A percentile compares a stretch with the other conserved stretches of the same genome.
These are phyloP conservation scores for Lepidurus couesii DNA, from an alignment of 1,140 invertebrate species.

Conservation along the genomic window DNA sequence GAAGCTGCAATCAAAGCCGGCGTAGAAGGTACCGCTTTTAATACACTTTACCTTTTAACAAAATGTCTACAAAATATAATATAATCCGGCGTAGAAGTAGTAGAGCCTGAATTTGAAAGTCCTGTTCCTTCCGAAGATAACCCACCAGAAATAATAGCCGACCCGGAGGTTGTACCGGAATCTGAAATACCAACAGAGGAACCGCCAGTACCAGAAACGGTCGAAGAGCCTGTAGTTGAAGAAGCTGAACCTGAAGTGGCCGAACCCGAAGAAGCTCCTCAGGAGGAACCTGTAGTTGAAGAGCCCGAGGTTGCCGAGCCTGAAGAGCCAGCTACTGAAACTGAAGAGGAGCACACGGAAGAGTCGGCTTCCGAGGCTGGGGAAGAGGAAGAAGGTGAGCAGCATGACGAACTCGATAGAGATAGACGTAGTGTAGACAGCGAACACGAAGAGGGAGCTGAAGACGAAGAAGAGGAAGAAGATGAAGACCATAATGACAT, in stretches of 20 bases:
- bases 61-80: background rate
- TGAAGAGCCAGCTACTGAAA: constrained; percentile 44
- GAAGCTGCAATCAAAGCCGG: constrained; percentile 35
- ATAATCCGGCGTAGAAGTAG: background rate
- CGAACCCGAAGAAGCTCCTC: constrained; percentile 25
- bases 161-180: constrained; percentile 45
- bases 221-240: constrained; percentile 38
- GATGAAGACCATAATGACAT: constrained; percentile 40
- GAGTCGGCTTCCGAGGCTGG: constrained; percentile 38
- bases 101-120: background rate
- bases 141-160: background rate
- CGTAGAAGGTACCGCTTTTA: background rate
- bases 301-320: constrained; percentile 36
- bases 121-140: background rate
- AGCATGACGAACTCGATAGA: background rate
- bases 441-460: constrained; percentile 31
- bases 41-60: background rate
- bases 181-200: constrained; percentile 52
- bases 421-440: constrained; percentile 23
- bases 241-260: constrained; percentile 40
- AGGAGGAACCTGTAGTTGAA: constrained; percentile 33
- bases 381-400: constrained; percentile 28
- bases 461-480: constrained; percentile 39
- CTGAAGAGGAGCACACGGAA: constrained; percentile 48
- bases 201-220: constrained; percentile 37